Percentiles rank a stretch among this genome's conserved stretches.
Evolutionary conservation across 1,140 invertebrate species (phyloP).

Genomic region (Conus ventricosus): DNA sequence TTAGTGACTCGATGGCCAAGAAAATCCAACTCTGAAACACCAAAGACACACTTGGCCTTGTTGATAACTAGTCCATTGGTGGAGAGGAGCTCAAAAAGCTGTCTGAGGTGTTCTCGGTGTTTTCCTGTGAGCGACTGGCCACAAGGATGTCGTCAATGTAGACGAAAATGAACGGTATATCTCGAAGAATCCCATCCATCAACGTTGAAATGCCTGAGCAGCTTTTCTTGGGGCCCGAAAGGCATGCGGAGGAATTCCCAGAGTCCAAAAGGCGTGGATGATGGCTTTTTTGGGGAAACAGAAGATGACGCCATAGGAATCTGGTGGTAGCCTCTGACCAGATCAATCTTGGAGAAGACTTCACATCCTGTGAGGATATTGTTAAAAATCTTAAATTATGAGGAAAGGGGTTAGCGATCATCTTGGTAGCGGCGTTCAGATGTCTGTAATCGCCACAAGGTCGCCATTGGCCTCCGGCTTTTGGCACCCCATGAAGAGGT

Average conservation of each 20-base stretch:
- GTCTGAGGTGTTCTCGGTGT: slow-evolving; percentile 13
- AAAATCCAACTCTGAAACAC: slow-evolving; percentile 26
- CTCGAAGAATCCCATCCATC: slow-evolving; percentile 40
- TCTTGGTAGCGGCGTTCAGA: too few species aligned
- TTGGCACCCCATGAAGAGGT: too few species aligned
- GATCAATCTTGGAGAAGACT: slow-evolving; percentile 29
- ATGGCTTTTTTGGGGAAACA: neutral
- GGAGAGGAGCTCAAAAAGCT: slow-evolving; percentile 1
- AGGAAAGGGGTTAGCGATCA: too few species aligned
- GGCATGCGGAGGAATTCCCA: neutral
- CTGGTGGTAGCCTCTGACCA: slow-evolving; percentile 24
- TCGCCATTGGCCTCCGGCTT: too few species aligned
- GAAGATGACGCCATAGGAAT: slow-evolving; percentile 3
- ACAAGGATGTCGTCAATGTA: slow-evolving; percentile 49
- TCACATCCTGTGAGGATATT: neutral
- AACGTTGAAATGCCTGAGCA: slow-evolving; percentile 47
- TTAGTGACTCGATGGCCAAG: slow-evolving; percentile 18
- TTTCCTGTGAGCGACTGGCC: slow-evolving; percentile 31
- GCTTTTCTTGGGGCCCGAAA: slow-evolving; percentile 18
- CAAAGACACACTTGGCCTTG: slow-evolving; percentile 33
- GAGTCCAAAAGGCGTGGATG: neutral
- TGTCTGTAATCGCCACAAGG: too few species aligned
- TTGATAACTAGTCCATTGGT: slow-evolving; percentile 27
- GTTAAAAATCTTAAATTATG: too few species aligned
- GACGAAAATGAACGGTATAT: slow-evolving; percentile 32